Base-by-base conservation (phyloP, 2,113 vertebrate species). In the Lota lota region DNA sequence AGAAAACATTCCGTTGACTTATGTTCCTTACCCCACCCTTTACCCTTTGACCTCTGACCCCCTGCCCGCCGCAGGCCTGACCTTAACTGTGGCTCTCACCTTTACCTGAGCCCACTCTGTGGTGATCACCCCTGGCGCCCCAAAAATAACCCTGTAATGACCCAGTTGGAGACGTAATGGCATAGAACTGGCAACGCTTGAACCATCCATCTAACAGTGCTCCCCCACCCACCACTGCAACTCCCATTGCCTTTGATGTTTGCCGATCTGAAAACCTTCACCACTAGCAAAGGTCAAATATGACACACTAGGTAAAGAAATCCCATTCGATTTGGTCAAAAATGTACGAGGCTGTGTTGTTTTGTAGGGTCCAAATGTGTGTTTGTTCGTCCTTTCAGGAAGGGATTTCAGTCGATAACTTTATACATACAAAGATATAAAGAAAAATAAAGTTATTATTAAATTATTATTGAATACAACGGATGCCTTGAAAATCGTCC, bases 171-270 rank as follows among this genome's bases (percentile, higher is more conserved):
- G n/a, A 61, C 20, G 67, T 5, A 54, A 53, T 24, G 19, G 1
- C 53, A 68, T 5, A 66, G 33, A 83, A 60, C 69, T 64, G 57
- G 75, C 57, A 61, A 18, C 61, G 56, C 72, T 69, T 0, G 40
- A 47, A 47, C 61, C 53, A n/a, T 56, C 53, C 53, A 56, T 56
- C 53, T 56, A 47, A 47, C 40, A 47, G 28, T 6, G 28, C 28
- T n/a, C 18, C 18, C 61, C 47, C 60, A 58, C 58, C 68, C 60
- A 71, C 68, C 61, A 68, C 78, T 67, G 5, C 68, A 78, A 47
- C 18, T 11, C 47, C 40, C 40, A 47, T 8, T 47, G 40, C 40
- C 40, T 47, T 47, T 47, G 40, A 5, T 47, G 40, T 47, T 11
- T 47, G 40, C 40, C 40, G 12, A 12, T 47, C 40, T 47, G 40